Percentiles rank a stretch among this genome's conserved stretches.
phyloP scores from a whole-genome alignment of 2,113 vertebrate species.

The Corynorhinus townsendii region DNA sequence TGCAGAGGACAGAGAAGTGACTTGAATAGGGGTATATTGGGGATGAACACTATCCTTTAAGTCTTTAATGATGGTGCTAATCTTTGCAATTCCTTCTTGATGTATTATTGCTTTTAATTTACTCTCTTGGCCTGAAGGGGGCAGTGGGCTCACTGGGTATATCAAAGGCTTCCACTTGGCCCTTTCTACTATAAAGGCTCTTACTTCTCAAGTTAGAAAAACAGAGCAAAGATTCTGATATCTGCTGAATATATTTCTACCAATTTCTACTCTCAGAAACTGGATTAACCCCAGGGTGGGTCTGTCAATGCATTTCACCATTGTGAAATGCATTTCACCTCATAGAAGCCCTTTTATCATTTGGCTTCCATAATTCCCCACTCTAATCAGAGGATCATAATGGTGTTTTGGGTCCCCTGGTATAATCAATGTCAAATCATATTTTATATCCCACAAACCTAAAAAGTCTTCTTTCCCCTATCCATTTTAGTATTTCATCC shows the following conservation, averaged over 20 bases:
- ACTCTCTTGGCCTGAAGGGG: background rate
- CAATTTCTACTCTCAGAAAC: background rate
- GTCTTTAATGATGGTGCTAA: background rate
- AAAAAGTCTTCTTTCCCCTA: background rate
- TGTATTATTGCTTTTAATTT: background rate
- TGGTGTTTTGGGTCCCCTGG: background rate
- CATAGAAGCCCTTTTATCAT: conserved; percentile 6
- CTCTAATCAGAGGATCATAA: background rate
- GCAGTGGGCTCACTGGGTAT: background rate
- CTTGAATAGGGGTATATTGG: background rate
- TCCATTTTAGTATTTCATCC: background rate
- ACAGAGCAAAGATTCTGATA: background rate
- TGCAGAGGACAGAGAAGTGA: background rate
- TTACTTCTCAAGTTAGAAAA: background rate
- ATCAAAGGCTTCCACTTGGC: background rate
- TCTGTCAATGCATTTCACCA: background rate
- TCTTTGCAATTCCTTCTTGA: background rate
- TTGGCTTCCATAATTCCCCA: background rate
- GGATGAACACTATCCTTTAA: background rate
- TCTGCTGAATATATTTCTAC: background rate
- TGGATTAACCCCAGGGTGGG: background rate
- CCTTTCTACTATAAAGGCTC: background rate
- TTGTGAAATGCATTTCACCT: background rate
- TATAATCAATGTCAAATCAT: background rate
- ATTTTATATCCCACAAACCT: background rate